These are phyloP conservation scores for Bombus haemorrhoidalis DNA, from an alignment of 1,140 invertebrate genomes.

Conservation along the genomic window DNA sequence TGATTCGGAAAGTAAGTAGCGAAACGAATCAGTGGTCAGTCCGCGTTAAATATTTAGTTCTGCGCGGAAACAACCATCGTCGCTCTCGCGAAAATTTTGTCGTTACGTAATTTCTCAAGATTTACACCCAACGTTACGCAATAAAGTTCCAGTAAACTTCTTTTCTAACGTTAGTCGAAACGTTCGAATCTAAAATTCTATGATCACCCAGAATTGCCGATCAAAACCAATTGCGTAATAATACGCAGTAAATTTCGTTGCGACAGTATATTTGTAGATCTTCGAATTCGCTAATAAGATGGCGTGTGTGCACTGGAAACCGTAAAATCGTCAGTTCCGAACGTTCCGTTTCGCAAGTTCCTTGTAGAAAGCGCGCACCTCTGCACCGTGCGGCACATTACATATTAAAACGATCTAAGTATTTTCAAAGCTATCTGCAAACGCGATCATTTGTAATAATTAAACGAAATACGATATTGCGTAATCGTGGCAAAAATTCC, in stretches of 20 bases:
- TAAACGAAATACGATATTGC: conserved; percentile 8
- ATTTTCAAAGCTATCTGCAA: background rate
- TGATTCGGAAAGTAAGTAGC: background rate
- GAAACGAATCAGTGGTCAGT: background rate
- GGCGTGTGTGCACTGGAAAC: background rate
- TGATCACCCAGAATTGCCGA: too few relatives aligned
- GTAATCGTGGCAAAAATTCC: background rate
- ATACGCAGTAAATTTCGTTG: background rate
- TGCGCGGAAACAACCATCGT: background rate
- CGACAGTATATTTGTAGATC: too few relatives aligned
- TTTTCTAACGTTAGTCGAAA: too few relatives aligned
- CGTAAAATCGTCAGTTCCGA: conserved; percentile 5
- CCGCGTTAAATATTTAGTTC: too few relatives aligned
- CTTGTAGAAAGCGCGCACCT: conserved; percentile 30
- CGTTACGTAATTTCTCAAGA: background rate
- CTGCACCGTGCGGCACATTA: background rate
- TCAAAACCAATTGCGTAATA: background rate
- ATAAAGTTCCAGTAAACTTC: background rate
- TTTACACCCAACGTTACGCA: background rate
- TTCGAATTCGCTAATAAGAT: background rate
- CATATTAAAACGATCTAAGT: background rate
- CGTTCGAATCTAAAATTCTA: background rate
- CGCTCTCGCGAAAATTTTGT: background rate
- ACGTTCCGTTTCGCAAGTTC: background rate
- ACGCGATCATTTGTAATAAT: conserved; percentile 15